Percentiles rank a stretch among this genome's conserved stretches.
Conservation (phyloP, 2,888 invertebrate species). For the Leucophenga maculata region DNA sequence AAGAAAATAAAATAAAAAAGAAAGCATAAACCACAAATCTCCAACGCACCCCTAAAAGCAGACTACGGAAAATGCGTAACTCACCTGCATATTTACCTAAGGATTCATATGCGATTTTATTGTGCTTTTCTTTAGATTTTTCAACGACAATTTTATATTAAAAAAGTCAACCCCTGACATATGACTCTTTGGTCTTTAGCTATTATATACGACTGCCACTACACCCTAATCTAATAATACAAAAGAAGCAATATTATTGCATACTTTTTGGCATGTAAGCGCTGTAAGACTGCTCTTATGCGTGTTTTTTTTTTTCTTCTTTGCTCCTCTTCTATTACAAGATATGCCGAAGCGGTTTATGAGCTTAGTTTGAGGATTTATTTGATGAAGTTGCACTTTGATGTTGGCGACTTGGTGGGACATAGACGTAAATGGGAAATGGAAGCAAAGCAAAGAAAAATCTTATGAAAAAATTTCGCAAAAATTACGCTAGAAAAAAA, state of each 20-base stretch:
- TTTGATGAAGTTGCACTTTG: conserved; percentile 57
- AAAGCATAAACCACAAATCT: conserved; percentile 10
- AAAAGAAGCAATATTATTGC: conserved; percentile 53
- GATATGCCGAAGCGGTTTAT: conserved; percentile 41
- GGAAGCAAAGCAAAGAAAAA: conserved; percentile 33
- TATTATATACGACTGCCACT: not conserved
- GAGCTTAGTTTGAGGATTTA: conserved; percentile 49
- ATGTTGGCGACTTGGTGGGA: conserved; percentile 36
- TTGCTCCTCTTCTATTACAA: too few species aligned
- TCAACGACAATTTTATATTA: conserved; percentile 42
- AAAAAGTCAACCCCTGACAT: conserved; percentile 34
- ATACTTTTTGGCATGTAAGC: not conserved
- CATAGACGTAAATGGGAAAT: not conserved
- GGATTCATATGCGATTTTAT: not conserved
- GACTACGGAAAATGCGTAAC: conserved; percentile 27
- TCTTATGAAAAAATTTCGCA: conserved; percentile 13
- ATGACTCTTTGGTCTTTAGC: conserved; percentile 2
- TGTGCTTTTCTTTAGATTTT: too few species aligned
- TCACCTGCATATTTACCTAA: conserved; percentile 1
- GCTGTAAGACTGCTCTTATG: not conserved
- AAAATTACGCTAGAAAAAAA: conserved; percentile 44
- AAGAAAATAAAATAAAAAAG: conserved; percentile 46
- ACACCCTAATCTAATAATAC: conserved; percentile 40
- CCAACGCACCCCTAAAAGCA: conserved; percentile 27
- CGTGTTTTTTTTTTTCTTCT: not conserved